These are phyloP conservation scores for Danaus melanippus DNA, from an alignment of 1,140 invertebrate genomes.

Conservation along the genomic window DNA sequence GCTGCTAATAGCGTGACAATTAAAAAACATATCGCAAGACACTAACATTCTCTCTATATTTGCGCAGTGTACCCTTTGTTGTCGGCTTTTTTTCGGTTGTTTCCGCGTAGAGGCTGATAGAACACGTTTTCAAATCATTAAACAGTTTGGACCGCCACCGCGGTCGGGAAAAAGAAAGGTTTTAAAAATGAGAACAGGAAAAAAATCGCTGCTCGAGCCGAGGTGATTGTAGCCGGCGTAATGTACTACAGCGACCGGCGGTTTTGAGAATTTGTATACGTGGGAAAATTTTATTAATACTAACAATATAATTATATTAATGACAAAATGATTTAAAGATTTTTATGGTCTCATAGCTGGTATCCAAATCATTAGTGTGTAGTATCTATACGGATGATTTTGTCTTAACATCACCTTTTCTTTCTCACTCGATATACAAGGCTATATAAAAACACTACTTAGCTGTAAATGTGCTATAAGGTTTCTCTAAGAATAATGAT, in stretches of 20 bases:
- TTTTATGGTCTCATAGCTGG: too few relatives aligned
- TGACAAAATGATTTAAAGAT: too few relatives aligned
- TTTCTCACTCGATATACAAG: too few relatives aligned
- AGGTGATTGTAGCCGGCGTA: slow-evolving; percentile 50
- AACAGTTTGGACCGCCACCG: slow-evolving; percentile 66
- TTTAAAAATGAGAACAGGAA: slow-evolving; percentile 42
- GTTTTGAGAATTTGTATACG: slow-evolving; percentile 3
- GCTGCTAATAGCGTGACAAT: slow-evolving; percentile 21
- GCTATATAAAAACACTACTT: too few relatives aligned
- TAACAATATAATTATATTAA: too few relatives aligned
- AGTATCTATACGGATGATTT: too few relatives aligned
- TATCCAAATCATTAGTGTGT: too few relatives aligned
- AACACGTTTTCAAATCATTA: slow-evolving; percentile 73
- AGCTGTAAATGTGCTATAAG: too few relatives aligned
- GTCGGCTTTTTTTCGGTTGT: slow-evolving; percentile 69
- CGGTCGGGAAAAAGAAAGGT: slow-evolving; percentile 52
- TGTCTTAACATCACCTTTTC: too few relatives aligned
- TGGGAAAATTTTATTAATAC: too few relatives aligned
- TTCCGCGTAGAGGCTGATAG: slow-evolving; percentile 68
- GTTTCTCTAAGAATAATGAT: too few relatives aligned
- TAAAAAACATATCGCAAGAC: slow-evolving; percentile 22
- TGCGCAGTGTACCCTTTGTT: slow-evolving; percentile 65
- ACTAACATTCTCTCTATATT: slow-evolving; percentile 54
- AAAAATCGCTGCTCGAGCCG: slow-evolving; percentile 42
- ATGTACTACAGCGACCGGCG: slow-evolving; percentile 21